phyloP scores from a whole-genome alignment of 2,888 invertebrate species.

The Microchrysa polita region DNA sequence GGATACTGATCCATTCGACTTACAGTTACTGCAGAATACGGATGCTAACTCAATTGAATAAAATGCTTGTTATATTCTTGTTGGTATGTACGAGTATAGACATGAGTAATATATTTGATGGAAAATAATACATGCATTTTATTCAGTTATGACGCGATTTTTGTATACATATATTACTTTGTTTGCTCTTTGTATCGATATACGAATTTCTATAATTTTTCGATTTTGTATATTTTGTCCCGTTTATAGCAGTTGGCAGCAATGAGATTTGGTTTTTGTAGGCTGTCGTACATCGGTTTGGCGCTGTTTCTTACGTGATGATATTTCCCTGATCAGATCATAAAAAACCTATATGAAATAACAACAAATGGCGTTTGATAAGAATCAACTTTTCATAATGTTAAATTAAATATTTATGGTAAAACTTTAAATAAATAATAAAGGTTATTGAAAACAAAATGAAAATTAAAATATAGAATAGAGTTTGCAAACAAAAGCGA shows the following conservation, averaged over 20 bases:
- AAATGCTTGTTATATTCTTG: too few relatives aligned
- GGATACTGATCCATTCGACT: too few relatives aligned
- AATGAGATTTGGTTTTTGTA: conserved; percentile 63
- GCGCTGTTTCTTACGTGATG: conserved; percentile 65
- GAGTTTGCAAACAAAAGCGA: conserved; percentile 47
- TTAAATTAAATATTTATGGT: neutral
- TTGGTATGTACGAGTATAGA: too few relatives aligned
- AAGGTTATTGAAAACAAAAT: conserved; percentile 2
- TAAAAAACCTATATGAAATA: conserved; percentile 62
- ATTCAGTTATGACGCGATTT: conserved; percentile 12
- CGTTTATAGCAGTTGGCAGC: conserved; percentile 65
- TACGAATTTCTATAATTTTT: conserved; percentile 25
- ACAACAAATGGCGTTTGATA: neutral
- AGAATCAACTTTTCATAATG: too few relatives aligned
- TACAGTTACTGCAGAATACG: too few relatives aligned
- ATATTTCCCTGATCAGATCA: conserved; percentile 66
- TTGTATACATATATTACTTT: conserved; percentile 7
- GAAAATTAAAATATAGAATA: conserved; percentile 32
- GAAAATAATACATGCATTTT: neutral
- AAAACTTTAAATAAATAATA: neutral
- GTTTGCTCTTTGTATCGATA: conserved; percentile 5
- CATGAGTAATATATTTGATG: too few relatives aligned
- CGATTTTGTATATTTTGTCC: conserved; percentile 28
- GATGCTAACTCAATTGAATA: too few relatives aligned
- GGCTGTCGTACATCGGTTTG: conserved; percentile 64